A percentile compares a stretch with the other conserved stretches of the same genome.
Evolutionary conservation across 2,797 vertebrate species (phyloP).

Genomic region (Hipposideros larvatus): DNA sequence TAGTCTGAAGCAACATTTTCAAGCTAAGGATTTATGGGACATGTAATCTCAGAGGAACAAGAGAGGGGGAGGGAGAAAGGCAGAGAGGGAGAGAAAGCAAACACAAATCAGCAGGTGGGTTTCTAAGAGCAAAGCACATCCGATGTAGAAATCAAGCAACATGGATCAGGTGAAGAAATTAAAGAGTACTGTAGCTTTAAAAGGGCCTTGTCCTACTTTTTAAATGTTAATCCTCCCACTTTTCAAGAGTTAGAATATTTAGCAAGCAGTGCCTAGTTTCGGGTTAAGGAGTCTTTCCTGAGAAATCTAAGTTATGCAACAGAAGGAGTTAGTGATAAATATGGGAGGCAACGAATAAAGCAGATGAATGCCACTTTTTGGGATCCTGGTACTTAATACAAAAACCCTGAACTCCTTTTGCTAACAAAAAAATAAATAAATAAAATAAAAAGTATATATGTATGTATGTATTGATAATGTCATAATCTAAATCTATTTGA

Average conservation of each 20-base stretch:
- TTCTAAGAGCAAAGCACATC: background rate
- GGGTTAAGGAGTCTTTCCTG: background rate
- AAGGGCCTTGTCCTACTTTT: background rate
- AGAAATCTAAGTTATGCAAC: accelerated
- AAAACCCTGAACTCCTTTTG: background rate
- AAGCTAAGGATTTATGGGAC: background rate
- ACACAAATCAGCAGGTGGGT: background rate
- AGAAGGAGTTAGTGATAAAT: background rate
- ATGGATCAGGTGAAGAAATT: background rate
- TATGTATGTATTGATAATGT: background rate
- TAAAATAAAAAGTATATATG: background rate
- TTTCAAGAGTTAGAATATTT: background rate
- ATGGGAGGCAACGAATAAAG: background rate
- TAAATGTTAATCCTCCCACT: background rate
- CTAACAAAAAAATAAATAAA: background rate
- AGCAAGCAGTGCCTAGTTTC: background rate
- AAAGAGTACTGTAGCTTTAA: background rate
- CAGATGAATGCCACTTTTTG: background rate
- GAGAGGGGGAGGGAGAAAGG: background rate
- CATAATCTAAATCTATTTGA: background rate
- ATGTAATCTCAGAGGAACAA: background rate
- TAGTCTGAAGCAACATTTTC: background rate
- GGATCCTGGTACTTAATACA: background rate
- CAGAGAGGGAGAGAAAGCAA: background rate
- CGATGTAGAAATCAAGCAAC: background rate